These are phyloP conservation scores for Coryphaenoides rupestris DNA, from an alignment of 2,113 vertebrate species.

Conservation along the genomic window DNA sequence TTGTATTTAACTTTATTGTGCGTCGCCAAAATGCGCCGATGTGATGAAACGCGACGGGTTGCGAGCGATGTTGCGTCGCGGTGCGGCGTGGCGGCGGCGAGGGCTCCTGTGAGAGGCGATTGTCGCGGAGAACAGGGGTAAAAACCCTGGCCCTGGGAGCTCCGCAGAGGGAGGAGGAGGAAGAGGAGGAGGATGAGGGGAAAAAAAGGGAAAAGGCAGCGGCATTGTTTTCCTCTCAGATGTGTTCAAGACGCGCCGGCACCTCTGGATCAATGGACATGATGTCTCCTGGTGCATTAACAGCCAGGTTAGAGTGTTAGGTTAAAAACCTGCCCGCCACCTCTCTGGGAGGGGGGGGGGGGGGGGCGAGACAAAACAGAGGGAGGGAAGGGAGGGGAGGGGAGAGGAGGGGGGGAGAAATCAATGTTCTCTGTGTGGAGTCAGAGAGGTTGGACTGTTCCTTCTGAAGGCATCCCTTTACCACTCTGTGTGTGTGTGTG, in stretches of 20 bases:
- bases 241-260: slow-evolving; percentile 80
- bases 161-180: no score
- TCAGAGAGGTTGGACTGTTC: slow-evolving; percentile 70
- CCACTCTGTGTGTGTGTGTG: slow-evolving; percentile 40
- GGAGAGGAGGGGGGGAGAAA: slow-evolving; percentile 68
- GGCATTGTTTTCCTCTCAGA: slow-evolving; percentile 37
- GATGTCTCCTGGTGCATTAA: slow-evolving; percentile 90
- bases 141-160: slow-evolving; percentile 8
- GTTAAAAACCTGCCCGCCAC: slow-evolving; percentile 90
- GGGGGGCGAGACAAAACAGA: slow-evolving; percentile 12
- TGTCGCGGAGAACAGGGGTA: no score
- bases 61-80: no score
- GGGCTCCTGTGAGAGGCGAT: no score
- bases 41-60: no score
- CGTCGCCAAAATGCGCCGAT: no score
- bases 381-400: slow-evolving; percentile 22
- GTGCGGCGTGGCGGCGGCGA: no score
- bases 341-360: slow-evolving; percentile 52
- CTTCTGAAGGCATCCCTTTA: slow-evolving; percentile 79
- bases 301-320: slow-evolving; percentile 91
- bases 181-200: no score
- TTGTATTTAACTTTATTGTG: no score
- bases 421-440: slow-evolving; percentile 81
- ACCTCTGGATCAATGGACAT: slow-evolving; percentile 93
- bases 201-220: slow-evolving; percentile 13